Conservation (phyloP, 1,140 invertebrate species). For the Zaprionus capensis region DNA sequence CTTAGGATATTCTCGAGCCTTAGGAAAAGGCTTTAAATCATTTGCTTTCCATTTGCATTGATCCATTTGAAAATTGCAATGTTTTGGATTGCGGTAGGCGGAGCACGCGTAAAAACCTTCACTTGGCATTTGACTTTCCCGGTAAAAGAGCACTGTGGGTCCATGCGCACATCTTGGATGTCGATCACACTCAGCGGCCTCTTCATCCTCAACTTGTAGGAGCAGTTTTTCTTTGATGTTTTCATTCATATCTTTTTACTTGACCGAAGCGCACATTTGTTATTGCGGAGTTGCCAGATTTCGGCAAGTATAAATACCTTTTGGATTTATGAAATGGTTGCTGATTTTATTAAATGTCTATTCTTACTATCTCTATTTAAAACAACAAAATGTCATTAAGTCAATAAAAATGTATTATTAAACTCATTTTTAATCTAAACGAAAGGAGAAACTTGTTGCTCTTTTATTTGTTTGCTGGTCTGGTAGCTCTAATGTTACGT, state of each 20-base stretch:
- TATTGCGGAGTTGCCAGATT: constrained; percentile 21
- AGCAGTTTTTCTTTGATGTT: constrained; percentile 49
- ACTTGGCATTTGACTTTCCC: constrained; percentile 60
- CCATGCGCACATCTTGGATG: constrained; percentile 64
- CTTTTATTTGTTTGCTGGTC: background rate
- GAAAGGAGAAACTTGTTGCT: background rate
- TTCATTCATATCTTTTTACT: constrained; percentile 16
- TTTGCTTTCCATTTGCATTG: constrained; percentile 38
- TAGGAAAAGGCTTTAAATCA: background rate
- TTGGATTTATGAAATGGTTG: background rate
- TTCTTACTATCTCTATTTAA: background rate
- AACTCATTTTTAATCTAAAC: background rate
- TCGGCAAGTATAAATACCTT: background rate
- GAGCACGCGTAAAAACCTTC: constrained; percentile 91
- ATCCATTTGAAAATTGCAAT: constrained; percentile 85
- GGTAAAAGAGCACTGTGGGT: constrained; percentile 70
- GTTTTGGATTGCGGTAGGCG: constrained; percentile 90
- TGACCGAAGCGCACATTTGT: constrained; percentile 12
- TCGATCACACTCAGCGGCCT: constrained; percentile 6
- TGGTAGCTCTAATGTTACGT: background rate
- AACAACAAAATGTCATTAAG: background rate
- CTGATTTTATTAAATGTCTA: background rate
- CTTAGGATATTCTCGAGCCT: constrained; percentile 27
- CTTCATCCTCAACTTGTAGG: constrained; percentile 45
- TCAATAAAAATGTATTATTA: background rate